Conservation (phyloP, 2,888 invertebrate genomes). For the Anarsia innoxiella region DNA sequence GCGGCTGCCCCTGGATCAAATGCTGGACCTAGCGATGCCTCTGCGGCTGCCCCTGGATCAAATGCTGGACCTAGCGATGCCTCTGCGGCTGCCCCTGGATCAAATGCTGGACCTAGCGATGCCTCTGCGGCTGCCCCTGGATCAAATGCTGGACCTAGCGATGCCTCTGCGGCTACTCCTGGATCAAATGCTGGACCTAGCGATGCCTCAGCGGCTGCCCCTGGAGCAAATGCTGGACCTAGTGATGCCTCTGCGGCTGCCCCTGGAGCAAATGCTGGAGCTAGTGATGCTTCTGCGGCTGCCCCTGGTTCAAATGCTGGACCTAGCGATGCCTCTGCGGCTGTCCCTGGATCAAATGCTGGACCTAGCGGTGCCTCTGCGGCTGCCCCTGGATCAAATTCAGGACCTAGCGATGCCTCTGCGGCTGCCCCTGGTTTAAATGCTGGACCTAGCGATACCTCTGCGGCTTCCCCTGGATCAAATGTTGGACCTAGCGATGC, state of each 20-base stretch:
- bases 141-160: neutral
- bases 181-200: neutral
- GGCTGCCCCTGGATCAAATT: neutral
- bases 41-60: slow-evolving; percentile 2
- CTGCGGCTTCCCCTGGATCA: neutral
- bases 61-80: neutral
- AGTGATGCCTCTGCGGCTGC: slow-evolving; percentile 1
- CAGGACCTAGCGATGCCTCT: neutral
- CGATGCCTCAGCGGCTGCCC: neutral
- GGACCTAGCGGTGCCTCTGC: neutral
- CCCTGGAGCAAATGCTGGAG: slow-evolving; percentile 9
- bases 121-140: neutral
- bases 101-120: slow-evolving; percentile 1
- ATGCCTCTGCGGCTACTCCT: neutral
- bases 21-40: neutral
- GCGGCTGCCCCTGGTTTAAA: neutral
- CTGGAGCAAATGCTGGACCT: neutral
- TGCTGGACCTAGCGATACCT: neutral
- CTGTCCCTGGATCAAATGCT: too few species aligned
- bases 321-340: neutral
- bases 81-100: neutral
- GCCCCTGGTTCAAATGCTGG: slow-evolving; percentile 8
- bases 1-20: neutral
- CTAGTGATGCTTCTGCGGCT: slow-evolving; percentile 3
- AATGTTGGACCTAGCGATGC: neutral